These are phyloP conservation scores for Melopsittacus undulatus DNA, from an alignment of 2,797 vertebrate species.

Conservation along the genomic window DNA sequence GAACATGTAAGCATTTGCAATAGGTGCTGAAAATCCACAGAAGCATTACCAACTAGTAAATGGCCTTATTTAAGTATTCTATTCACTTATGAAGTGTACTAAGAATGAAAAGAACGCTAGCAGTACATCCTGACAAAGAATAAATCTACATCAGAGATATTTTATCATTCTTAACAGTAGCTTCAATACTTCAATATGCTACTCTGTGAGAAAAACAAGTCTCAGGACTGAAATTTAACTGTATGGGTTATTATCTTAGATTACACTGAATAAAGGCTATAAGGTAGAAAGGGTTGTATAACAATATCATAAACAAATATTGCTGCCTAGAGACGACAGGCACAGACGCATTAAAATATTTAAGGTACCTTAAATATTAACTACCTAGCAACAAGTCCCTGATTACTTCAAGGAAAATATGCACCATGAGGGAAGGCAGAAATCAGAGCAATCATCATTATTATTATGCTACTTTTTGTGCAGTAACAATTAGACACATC, in stretches of 20 bases:
- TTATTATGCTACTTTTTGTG: not conserved
- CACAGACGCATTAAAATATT: conserved; percentile 57
- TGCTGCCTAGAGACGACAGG: conserved; percentile 61
- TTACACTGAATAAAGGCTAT: conserved; percentile 39
- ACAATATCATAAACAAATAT: conserved; percentile 64
- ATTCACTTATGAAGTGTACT: not conserved
- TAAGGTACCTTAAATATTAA: conserved; percentile 59
- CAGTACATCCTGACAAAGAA: not conserved
- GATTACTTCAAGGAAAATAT: conserved; percentile 50
- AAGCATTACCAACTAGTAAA: not conserved
- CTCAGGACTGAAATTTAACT: not conserved
- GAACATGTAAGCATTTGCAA: not conserved
- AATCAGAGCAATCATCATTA: not conserved
- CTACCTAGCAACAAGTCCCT: conserved; percentile 46
- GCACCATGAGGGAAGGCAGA: not conserved
- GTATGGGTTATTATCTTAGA: not conserved
- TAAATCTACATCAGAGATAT: not conserved
- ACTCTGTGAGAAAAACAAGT: not conserved
- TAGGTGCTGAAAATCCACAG: not conserved
- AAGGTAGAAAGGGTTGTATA: conserved; percentile 40
- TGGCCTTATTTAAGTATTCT: not conserved
- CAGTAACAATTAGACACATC: conserved; percentile 13
- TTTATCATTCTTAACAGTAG: not conserved
- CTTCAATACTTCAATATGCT: not conserved
- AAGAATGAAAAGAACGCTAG: not conserved